Evolutionary conservation across 2,888 invertebrate species (phyloP).

Genomic region (Catocala nupta): DNA sequence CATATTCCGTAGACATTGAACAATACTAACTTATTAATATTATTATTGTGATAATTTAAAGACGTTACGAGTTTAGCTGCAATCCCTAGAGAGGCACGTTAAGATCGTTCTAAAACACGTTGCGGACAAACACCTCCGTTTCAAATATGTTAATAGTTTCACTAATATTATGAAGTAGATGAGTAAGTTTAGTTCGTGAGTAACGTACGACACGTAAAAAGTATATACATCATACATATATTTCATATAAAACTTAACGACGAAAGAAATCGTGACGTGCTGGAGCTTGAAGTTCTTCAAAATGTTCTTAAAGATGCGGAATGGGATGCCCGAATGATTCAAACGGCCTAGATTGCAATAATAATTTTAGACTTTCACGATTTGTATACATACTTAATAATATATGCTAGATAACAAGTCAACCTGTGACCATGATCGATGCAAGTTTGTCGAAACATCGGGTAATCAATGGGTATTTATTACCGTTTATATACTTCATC

Average conservation of each 20-base stretch:
- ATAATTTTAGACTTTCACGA: no score
- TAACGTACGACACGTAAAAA: no score
- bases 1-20: no score
- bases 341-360: no score
- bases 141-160: conserved; percentile 2
- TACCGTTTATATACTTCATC: no score
- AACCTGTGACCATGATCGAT: no score
- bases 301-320: neutral
- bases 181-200: neutral
- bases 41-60: conserved; percentile 13
- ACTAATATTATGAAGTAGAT: conserved; percentile 5
- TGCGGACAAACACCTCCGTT: neutral
- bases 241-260: neutral
- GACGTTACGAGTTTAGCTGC: conserved; percentile 6
- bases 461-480: no score
- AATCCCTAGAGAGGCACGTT: conserved; percentile 2
- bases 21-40: neutral
- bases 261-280: neutral
- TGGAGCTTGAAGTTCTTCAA: neutral
- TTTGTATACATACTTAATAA: no score
- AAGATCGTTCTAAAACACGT: conserved; percentile 3
- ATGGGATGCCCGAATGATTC: no score
- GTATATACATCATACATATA: neutral
- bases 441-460: no score
- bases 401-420: no score